phyloP scores from a whole-genome alignment of 2,113 vertebrate genomes.

The Plotosus lineatus region DNA sequence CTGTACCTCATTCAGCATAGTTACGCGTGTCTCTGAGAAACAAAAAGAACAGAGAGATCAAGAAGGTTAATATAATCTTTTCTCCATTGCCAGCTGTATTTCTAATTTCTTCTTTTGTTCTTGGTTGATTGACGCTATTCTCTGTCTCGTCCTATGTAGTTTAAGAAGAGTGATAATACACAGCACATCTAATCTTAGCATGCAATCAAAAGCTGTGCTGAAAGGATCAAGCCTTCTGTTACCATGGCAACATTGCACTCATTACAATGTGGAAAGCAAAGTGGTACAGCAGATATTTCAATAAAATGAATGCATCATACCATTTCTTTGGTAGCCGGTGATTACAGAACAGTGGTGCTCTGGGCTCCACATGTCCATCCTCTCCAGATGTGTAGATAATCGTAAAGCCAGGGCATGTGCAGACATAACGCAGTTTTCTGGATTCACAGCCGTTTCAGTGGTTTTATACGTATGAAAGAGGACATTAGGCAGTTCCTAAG shows the following conservation, averaged over 20 bases:
- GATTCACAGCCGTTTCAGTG: slow-evolving; percentile 5
- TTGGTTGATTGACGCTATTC: neutral
- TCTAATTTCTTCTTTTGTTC: neutral
- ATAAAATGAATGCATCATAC: slow-evolving; percentile 27
- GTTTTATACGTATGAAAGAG: slow-evolving; percentile 41
- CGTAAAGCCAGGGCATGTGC: slow-evolving; percentile 34
- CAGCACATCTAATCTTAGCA: slow-evolving; percentile 29
- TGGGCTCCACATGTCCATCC: slow-evolving; percentile 15
- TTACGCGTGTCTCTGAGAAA: neutral
- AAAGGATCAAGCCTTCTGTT: slow-evolving; percentile 41
- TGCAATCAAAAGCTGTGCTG: slow-evolving; percentile 20
- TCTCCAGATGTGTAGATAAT: slow-evolving; percentile 43
- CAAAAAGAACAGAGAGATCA: neutral
- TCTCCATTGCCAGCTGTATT: neutral
- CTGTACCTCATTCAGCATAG: neutral
- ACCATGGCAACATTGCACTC: slow-evolving; percentile 50
- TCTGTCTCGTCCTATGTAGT: neutral
- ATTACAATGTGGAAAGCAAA: slow-evolving; percentile 40
- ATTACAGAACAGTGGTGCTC: slow-evolving; percentile 6
- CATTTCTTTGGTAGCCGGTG: slow-evolving; percentile 13
- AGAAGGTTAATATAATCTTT: neutral
- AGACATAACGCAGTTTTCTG: slow-evolving; percentile 30
- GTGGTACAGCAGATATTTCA: slow-evolving; percentile 33
- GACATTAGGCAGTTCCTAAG: slow-evolving; percentile 26
- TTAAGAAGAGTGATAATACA: slow-evolving; percentile 28